These are phyloP conservation scores for Temnothorax nylanderi DNA, from an alignment of 1,140 invertebrate genomes.

Conservation along the genomic window DNA sequence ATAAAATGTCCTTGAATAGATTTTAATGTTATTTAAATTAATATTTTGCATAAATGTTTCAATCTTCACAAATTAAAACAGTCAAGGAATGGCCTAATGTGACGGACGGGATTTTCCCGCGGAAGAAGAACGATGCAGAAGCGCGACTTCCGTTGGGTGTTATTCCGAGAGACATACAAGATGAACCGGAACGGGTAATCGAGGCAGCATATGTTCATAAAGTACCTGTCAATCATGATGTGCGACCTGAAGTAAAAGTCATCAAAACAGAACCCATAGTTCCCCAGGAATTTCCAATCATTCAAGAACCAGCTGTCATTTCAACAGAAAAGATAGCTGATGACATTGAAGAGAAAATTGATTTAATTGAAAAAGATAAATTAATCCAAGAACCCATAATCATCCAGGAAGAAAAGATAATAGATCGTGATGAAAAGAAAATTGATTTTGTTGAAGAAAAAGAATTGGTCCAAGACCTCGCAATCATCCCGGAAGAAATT, in stretches of 20 bases:
- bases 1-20: background rate
- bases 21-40: background rate
- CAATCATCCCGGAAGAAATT: background rate
- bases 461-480: background rate
- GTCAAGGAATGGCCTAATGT: conserved; percentile 13
- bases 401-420: background rate
- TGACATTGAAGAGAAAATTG: background rate
- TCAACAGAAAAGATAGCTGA: background rate
- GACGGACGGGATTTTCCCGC: conserved; percentile 20
- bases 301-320: background rate
- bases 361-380: background rate
- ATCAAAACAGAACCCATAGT: background rate
- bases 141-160: background rate
- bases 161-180: background rate
- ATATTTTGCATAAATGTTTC: background rate
- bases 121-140: background rate
- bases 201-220: background rate
- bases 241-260: background rate
- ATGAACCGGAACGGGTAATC: background rate
- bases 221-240: background rate
- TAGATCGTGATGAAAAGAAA: background rate
- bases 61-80: background rate
- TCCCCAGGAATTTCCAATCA: background rate
- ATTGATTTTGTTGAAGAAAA: background rate
- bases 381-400: background rate